A percentile compares a stretch with the other conserved stretches of the same genome.
Conservation (phyloP, 53 echinoderm and acorn worm genomes). For the Temnopleurus reevesii region DNA sequence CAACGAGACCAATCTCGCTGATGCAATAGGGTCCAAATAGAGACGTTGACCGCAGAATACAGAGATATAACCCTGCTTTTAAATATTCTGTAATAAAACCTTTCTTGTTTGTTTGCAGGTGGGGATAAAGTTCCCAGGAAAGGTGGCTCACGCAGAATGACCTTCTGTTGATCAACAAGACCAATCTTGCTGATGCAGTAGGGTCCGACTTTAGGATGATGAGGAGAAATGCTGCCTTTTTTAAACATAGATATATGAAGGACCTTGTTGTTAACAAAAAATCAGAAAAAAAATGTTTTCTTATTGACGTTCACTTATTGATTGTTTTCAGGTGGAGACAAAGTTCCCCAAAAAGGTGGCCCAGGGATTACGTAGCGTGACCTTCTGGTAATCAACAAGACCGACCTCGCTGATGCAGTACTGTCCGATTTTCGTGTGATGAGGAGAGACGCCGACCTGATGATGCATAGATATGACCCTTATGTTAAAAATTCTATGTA, state of each 20-base stretch:
- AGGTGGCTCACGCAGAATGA: slow-evolving; percentile 83
- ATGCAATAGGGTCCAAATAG: no score
- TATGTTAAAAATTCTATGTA: no score
- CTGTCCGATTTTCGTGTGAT: slow-evolving; percentile 75
- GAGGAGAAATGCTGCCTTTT: slow-evolving; percentile 75
- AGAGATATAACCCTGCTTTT: no score
- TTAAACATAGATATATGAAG: no score
- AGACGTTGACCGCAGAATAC: no score
- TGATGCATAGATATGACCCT: no score
- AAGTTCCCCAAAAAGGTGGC: slow-evolving; percentile 75
- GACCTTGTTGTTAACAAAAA: no score
- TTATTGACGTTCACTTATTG: no score
- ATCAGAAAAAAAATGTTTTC: no score
- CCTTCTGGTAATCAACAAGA: slow-evolving; percentile 75
- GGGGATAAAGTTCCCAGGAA: slow-evolving; percentile 82
- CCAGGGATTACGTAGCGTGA: slow-evolving; percentile 84
- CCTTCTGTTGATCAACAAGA: slow-evolving; percentile 77
- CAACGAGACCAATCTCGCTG: no score
- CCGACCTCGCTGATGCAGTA: slow-evolving; percentile 79
- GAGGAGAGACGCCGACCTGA: slow-evolving; percentile 75
- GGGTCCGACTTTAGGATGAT: slow-evolving; percentile 77
- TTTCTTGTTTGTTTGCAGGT: no score
- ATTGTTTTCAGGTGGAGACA: slow-evolving; percentile 87
- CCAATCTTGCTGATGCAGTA: slow-evolving; percentile 79
- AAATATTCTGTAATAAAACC: no score